Conservation (phyloP, 2,113 vertebrate genomes). For the Ibidorhyncha struthersii region DNA sequence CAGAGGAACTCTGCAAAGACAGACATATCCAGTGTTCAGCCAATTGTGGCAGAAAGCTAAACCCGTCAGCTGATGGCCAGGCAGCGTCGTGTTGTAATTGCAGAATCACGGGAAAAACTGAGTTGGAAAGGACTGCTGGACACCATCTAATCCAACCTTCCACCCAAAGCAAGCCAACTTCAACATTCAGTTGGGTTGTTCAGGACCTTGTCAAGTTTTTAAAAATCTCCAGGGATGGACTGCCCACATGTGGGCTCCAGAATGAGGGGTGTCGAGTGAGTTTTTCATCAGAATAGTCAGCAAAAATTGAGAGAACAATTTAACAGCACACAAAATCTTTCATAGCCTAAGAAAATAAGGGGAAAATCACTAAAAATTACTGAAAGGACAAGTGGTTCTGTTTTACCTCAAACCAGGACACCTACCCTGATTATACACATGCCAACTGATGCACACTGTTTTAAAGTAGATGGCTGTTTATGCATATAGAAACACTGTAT, state of each 20-base stretch:
- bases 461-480: neutral
- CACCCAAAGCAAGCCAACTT: neutral
- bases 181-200: rapidly evolving
- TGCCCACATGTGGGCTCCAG: neutral
- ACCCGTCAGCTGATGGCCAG: neutral
- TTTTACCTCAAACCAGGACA: neutral
- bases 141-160: neutral
- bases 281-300: neutral
- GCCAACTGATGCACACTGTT: neutral
- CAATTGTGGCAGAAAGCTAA: slow-evolving; percentile 54
- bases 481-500: neutral
- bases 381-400: neutral
- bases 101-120: rapidly evolving
- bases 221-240: neutral
- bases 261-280: neutral
- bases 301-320: neutral
- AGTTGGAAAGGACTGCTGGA: neutral
- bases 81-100: neutral
- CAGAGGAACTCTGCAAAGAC: slow-evolving; percentile 46
- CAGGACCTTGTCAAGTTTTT: neutral
- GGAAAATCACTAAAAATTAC: neutral
- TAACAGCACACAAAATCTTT: neutral
- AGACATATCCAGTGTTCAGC: slow-evolving; percentile 54
- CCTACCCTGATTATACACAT: neutral
- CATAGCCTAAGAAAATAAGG: neutral